A percentile compares a stretch with the other conserved stretches of the same genome.
Evolutionary conservation across 2,797 vertebrate genomes (phyloP).

Genomic region (Ctenosaura bakeri): DNA sequence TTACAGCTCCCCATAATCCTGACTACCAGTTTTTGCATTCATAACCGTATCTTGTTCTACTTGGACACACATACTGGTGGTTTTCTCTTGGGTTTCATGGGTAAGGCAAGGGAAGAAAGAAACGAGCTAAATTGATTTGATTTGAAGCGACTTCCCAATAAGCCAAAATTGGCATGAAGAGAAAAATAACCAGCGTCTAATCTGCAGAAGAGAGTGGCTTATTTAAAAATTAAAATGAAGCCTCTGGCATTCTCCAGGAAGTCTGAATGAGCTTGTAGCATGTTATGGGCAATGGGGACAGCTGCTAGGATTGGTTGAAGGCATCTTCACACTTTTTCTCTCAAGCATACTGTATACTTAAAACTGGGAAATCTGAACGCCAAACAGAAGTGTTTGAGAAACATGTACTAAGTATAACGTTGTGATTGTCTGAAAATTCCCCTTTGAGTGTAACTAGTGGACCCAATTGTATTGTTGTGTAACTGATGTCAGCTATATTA

Average conservation of each 20-base stretch:
- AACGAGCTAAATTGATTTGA: not conserved
- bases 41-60: not conserved
- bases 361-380: no score
- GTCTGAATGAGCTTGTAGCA: not conserved
- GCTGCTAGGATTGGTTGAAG: not conserved
- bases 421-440: not conserved
- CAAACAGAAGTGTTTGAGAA: not conserved
- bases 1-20: not conserved
- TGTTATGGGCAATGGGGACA: not conserved
- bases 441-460: not conserved
- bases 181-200: not conserved
- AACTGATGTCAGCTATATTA: not conserved
- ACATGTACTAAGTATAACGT: not conserved
- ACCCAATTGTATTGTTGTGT: no score
- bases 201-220: not conserved
- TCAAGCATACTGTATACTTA: not conserved
- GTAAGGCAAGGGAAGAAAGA: not conserved
- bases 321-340: not conserved
- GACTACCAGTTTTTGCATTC: no score
- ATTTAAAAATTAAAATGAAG: constrained; percentile 13
- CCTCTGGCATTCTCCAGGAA: constrained; percentile 3
- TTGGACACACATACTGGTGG: not conserved
- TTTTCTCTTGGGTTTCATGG: not conserved
- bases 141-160: constrained; percentile 16
- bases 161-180: not conserved